Conservation (phyloP, 1,140 invertebrate genomes). For the Caligus rogercresseyi region DNA sequence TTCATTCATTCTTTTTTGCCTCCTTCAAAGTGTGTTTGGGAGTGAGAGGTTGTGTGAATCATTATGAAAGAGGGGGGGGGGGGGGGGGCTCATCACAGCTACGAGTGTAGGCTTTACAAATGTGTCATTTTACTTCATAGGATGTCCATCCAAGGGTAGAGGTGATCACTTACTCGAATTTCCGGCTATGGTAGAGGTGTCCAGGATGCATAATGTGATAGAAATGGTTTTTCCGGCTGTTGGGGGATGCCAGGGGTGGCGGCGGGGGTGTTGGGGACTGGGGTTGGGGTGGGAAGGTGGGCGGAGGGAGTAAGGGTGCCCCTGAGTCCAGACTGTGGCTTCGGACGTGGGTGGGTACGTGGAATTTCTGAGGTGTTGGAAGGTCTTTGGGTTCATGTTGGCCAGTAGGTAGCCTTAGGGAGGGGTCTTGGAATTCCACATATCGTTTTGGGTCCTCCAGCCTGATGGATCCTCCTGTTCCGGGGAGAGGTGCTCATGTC, state of each 20-base stretch:
- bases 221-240: neutral
- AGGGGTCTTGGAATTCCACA: neutral
- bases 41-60: neutral
- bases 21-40: neutral
- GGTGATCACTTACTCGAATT: conserved; percentile 21
- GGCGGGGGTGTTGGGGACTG: conserved; percentile 12
- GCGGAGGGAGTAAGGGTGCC: conserved; percentile 15
- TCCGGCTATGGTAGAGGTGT: conserved; percentile 13
- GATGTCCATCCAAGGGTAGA: no score
- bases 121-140: neutral
- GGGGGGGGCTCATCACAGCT: conserved; percentile 16
- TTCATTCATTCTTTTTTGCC: neutral
- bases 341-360: neutral
- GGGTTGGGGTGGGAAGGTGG: neutral
- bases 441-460: neutral
- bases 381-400: neutral
- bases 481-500: neutral
- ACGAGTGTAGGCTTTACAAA: no score
- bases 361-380: neutral
- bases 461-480: neutral
- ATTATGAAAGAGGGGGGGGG: conserved; percentile 17
- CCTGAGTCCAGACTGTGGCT: conserved; percentile 15
- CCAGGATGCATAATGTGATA: neutral
- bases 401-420: neutral
- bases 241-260: neutral